Conservation (phyloP, 1,140 invertebrate species). For the Aleiodes sp. region DNA sequence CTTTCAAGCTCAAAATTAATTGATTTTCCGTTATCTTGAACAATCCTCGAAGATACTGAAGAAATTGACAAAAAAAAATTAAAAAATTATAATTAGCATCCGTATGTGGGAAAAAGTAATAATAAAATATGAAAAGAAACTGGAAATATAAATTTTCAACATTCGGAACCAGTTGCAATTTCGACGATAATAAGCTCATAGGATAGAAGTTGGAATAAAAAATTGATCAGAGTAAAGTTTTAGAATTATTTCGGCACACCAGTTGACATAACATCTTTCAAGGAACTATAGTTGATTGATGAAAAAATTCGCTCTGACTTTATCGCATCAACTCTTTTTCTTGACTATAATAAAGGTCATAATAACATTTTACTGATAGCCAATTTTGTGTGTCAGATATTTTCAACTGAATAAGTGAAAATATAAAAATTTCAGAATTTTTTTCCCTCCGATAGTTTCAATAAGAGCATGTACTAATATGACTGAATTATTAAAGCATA, state of each 20-base stretch:
- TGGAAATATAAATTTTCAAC: too few relatives aligned
- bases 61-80: background rate
- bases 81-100: background rate
- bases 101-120: background rate
- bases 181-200: too few relatives aligned
- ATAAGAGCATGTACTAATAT: too few relatives aligned
- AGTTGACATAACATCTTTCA: too few relatives aligned
- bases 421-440: slow-evolving; percentile 11
- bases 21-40: background rate
- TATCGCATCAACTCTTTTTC: background rate
- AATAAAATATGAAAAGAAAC: background rate
- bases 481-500: too few relatives aligned
- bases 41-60: background rate
- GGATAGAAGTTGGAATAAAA: too few relatives aligned
- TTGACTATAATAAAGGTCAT: background rate
- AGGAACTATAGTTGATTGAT: too few relatives aligned
- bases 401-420: background rate
- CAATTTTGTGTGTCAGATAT: slow-evolving; percentile 7
- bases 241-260: too few relatives aligned
- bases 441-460: background rate
- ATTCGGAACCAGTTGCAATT: too few relatives aligned
- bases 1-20: background rate
- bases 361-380: background rate
- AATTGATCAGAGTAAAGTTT: too few relatives aligned
- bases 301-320: background rate